Evolutionary conservation across 2,113 vertebrate genomes (phyloP).

Genomic region (Eurystomus gularis): DNA sequence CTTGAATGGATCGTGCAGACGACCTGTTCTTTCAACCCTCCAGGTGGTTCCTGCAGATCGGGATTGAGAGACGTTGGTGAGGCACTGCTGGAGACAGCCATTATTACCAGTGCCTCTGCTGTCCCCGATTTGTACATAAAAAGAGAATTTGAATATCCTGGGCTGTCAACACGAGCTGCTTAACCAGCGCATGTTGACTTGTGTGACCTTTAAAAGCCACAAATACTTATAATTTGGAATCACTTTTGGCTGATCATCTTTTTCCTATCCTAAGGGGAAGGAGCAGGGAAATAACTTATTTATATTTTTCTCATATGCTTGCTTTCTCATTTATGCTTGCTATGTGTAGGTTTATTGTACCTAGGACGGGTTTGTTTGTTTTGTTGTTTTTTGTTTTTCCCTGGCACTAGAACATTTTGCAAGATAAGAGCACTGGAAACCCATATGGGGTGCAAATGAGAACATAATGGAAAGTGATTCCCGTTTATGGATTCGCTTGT

Average conservation of each 20-base stretch:
- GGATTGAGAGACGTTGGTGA: neutral
- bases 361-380: conserved; percentile 14
- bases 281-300: neutral
- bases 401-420: neutral
- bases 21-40: neutral
- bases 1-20: neutral
- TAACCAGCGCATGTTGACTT: neutral
- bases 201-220: neutral
- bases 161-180: neutral
- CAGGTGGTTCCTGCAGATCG: neutral
- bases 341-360: conserved; percentile 18
- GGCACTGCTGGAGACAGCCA: neutral
- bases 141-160: neutral
- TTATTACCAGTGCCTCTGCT: neutral
- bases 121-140: neutral
- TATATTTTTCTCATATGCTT: neutral
- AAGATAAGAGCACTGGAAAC: conserved; percentile 4
- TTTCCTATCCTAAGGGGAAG: neutral
- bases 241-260: neutral
- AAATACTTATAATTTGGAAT: neutral
- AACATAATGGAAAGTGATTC: conserved; percentile 48
- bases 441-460: conserved; percentile 43
- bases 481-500: conserved; percentile 12
- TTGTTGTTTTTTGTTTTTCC: neutral
- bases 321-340: conserved; percentile 11